Evolutionary conservation across 2,888 invertebrate genomes (phyloP), one percentile per base, ranked within the genome.

Genomic region (Lepidonotus clava): DNA sequence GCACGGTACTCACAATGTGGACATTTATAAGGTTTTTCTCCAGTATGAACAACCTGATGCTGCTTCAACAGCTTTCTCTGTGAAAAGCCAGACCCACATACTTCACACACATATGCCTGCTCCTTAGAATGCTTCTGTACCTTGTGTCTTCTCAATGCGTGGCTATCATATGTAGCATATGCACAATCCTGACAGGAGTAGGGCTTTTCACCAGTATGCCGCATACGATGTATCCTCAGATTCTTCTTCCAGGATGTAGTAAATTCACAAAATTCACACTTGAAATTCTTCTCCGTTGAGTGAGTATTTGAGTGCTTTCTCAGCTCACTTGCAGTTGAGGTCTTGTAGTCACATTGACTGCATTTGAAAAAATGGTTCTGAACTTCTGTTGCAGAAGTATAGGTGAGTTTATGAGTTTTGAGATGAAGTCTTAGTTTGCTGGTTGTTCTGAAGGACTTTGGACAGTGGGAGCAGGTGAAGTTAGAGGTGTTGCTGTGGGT

Each of bases 211-310:
- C 76, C 85, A 21, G 76, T 51, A 71, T 85, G 85, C 34, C 32
- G 38, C 24, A 85, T 67, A 32, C 40, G 40, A 36, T 85, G 85
- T 4, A 67, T 71, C 51, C 51, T 71, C n/a, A 85, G 71, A 36
- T 85, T 85, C 34, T 85, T 85, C 46, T 67, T 67, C 85, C 85
- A 85, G 0, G 76, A 67, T 24, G 77, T 76, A 24, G 77, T 38
- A 32, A 86, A 77, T 4, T 86, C 77, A 61, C 86, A 86, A 24
- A 76, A 76, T 11, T 76, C 77, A 53, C 86, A 86, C 36, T 86
- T 86, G 1, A 77, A 53, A 53, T 56, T 53, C 38, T 86, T 86
- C 40, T 77, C 77, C n/a, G 38, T 71, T 24, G 77, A 76, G n/a
- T 86, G 77, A 0, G 36, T 24, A 24, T 36, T 40, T 0, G 40